Base-by-base conservation (phyloP, 2,113 vertebrate genomes). In the Spilogale gracilis region DNA sequence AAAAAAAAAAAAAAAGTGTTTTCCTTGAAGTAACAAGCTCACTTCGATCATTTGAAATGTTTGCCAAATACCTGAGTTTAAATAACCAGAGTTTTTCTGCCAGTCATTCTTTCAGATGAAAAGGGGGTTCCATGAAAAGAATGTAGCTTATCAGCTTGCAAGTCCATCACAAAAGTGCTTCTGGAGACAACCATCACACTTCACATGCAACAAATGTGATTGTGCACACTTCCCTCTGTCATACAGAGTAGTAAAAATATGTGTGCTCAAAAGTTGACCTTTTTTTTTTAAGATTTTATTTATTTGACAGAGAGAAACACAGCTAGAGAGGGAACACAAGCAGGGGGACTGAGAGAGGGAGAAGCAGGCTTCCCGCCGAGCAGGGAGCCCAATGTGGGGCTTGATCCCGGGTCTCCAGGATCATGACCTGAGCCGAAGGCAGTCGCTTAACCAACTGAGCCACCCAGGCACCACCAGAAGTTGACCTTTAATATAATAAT, bases 191-290 rank as follows among this genome's bases (percentile, higher is more conserved):
- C 16, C 67, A 9, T 23, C 38, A 12, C 4, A 1, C 9, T 65
- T 25, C 5, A 1, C 2, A 20, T 2, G 27, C 32, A 10, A 3
- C 10, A 7, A 27, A 9, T 9, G 1, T 13, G 32, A 32, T 27
- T 25, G 3, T 4, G 8, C 9, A 1, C 3, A 1, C 60, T 58
- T 45, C 52, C 25, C 45, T 3, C 9, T 17, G 30, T 9, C 32
- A 23, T 3, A 16, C 25, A 9, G 12, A 38, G 6, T 8, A 3
- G 43, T 18, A 2, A 65, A 48, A 74, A 32, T 9, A 27, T 25
- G 38, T 30, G 30, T 25, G 4, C 27, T 23, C 12, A 14, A 21
- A 38, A 61, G 56, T 7, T 2, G 21, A 61, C 23, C 21, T 50
- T 32, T 52, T 38, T 38, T 38, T 38, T 38, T 38, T 38, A 38